phyloP scores from a whole-genome alignment of 2,113 vertebrate species.

The Chrysochloris asiatica region DNA sequence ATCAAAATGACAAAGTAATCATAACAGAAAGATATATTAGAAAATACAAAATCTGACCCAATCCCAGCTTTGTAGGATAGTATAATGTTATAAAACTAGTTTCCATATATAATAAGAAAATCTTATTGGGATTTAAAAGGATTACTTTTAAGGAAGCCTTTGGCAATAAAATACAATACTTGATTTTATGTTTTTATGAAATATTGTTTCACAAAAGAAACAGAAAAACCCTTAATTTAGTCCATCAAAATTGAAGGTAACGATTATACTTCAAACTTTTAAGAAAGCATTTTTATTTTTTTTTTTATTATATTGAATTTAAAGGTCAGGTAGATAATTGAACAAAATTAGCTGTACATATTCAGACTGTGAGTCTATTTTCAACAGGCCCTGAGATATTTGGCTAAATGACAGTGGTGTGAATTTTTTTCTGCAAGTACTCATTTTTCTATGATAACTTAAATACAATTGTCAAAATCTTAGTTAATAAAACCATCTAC shows the following conservation, averaged over 20 bases:
- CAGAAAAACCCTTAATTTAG: not conserved
- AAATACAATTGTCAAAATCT: not conserved
- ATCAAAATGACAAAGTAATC: not conserved
- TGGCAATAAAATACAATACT: not conserved
- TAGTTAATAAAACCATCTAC: not conserved
- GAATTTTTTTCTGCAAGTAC: not conserved
- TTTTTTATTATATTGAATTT: slow-evolving; percentile 47
- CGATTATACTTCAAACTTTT: not conserved
- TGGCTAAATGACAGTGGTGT: slow-evolving; percentile 5
- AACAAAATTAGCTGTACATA: slow-evolving; percentile 53
- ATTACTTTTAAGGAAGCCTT: not conserved
- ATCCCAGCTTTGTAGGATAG: not conserved
- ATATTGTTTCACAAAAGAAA: not conserved
- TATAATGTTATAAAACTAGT: too few species aligned
- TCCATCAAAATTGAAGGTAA: not conserved
- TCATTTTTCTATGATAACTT: slow-evolving; percentile 33
- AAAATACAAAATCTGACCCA: not conserved
- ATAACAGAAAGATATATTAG: not conserved
- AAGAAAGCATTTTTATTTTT: not conserved
- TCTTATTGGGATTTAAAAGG: not conserved
- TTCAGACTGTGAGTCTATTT: slow-evolving; percentile 31
- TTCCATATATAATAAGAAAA: too few species aligned
- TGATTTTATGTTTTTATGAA: slow-evolving; percentile 1
- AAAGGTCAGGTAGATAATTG: slow-evolving; percentile 14
- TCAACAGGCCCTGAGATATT: slow-evolving; percentile 31